phyloP scores from a whole-genome alignment of 2,888 invertebrate genomes.

The Tillus elongatus region DNA sequence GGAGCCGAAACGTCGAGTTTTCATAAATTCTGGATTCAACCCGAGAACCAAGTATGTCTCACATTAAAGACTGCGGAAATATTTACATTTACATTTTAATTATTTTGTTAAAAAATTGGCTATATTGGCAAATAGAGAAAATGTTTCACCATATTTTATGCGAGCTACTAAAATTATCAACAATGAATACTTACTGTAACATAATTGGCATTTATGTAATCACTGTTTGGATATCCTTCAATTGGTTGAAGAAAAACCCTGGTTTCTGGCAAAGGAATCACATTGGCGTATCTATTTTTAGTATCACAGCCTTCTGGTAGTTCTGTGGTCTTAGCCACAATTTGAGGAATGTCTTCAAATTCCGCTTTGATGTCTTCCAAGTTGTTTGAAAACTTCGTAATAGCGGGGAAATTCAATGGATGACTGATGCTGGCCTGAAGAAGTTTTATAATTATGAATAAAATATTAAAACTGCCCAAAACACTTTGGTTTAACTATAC shows the following conservation, averaged over 20 bases:
- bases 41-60: too few relatives aligned
- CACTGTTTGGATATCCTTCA: constrained; percentile 67
- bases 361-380: constrained; percentile 68
- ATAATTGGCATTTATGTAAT: constrained; percentile 91
- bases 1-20: too few relatives aligned
- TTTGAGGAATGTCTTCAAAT: constrained; percentile 72
- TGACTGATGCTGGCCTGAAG: constrained; percentile 57
- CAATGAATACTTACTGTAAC: constrained; percentile 61
- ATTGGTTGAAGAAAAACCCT: constrained; percentile 67
- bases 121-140: too few relatives aligned
- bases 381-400: constrained; percentile 65
- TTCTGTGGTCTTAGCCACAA: constrained; percentile 69
- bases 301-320: constrained; percentile 80
- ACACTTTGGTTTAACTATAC: too few relatives aligned
- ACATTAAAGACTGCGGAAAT: too few relatives aligned
- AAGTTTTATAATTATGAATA: constrained; percentile 7
- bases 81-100: too few relatives aligned
- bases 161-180: too few relatives aligned
- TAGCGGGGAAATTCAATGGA: constrained; percentile 67
- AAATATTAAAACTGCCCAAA: too few relatives aligned
- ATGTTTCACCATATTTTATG: too few relatives aligned
- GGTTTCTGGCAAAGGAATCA: constrained; percentile 88
- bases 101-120: too few relatives aligned
- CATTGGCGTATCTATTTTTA: constrained; percentile 89
- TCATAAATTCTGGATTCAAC: too few relatives aligned